phyloP scores from a whole-genome alignment of 2,888 invertebrate genomes.

The Trachelus tabidus region DNA sequence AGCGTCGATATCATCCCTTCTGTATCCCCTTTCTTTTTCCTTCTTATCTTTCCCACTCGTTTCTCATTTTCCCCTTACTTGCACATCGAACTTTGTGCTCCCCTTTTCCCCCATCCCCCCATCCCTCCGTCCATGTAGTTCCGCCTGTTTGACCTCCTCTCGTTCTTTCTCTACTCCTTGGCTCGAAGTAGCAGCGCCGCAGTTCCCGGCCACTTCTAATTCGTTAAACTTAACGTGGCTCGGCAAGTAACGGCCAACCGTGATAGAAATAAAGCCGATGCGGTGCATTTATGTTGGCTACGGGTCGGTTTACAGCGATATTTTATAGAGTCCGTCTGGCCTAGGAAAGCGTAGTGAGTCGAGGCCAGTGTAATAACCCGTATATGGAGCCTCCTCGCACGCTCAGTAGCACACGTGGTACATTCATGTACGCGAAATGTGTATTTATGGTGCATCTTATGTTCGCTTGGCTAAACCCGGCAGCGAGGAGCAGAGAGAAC shows the following conservation, averaged over 20 bases:
- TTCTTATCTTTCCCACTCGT: background rate
- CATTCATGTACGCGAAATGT: background rate
- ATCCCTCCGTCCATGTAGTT: background rate
- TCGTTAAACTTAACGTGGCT: background rate
- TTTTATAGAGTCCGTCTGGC: constrained; percentile 1
- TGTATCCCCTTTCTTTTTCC: background rate
- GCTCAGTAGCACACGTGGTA: background rate
- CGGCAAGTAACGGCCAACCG: background rate
- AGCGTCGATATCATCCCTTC: background rate
- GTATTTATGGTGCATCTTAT: constrained; percentile 1
- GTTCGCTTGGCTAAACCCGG: background rate
- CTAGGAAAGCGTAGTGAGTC: background rate
- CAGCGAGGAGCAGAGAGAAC: background rate
- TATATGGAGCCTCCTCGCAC: background rate
- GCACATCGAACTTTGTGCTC: background rate
- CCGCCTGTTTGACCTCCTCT: background rate
- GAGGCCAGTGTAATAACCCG: background rate
- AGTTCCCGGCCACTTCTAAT: background rate
- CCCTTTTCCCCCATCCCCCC: background rate
- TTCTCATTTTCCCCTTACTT: constrained; percentile 3
- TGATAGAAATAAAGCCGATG: constrained; percentile 1
- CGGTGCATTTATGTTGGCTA: background rate
- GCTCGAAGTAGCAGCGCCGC: background rate
- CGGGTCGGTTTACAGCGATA: constrained; percentile 2
- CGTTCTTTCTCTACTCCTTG: constrained; percentile 4